Evolutionary conservation across 1,140 invertebrate species (phyloP), one percentile per base, ranked within the genome.

Genomic region (Parapsyche elsis): DNA sequence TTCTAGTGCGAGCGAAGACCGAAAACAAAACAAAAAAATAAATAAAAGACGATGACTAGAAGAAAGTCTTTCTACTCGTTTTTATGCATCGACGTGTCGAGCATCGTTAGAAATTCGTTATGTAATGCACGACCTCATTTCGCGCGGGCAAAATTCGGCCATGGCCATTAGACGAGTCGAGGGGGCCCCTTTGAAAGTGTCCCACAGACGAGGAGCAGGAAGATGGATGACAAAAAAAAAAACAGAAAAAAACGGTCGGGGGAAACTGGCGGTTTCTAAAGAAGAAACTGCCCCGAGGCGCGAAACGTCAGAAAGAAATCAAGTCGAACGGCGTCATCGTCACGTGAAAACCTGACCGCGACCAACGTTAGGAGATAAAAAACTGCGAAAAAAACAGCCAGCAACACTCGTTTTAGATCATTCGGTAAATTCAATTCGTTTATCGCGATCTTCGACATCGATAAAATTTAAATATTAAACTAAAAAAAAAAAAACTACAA

Each of bases 241-340:
- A 21, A 19, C 5, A 12, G n/a, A 53, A 14, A 53, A 53, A 53
- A 14, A 53, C 53, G n/a, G 49, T 49, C 44, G 23, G 44, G 71
- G 30, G 71, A 73, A 73, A 73, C 23, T 7, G 46, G 7, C 64
- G 53, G 46, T 75, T 75, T 75, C 73, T 75, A 75, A 23, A 49
- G 71, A 74, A 74, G 73, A 71, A 71, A 71, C 70, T 21, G 38
- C 9, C 26, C 38, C 0, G 24, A 9, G 44, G 70, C 70, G 12
- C 12, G 70, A 75, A 38, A 77, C 75, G 59, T 77, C 75, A 67
- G 75, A 77, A 77, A 77, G 75, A 77, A 77, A 77, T 77, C 75
- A 77, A 77, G 57, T 77, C 57, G 75, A 16, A 64, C 45, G 14
- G 46, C 59, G 53, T 77, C 75, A 64, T 57, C 73, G 45, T 67